Conservation (phyloP, 2,797 vertebrate genomes). For the Helostoma temminkii region DNA sequence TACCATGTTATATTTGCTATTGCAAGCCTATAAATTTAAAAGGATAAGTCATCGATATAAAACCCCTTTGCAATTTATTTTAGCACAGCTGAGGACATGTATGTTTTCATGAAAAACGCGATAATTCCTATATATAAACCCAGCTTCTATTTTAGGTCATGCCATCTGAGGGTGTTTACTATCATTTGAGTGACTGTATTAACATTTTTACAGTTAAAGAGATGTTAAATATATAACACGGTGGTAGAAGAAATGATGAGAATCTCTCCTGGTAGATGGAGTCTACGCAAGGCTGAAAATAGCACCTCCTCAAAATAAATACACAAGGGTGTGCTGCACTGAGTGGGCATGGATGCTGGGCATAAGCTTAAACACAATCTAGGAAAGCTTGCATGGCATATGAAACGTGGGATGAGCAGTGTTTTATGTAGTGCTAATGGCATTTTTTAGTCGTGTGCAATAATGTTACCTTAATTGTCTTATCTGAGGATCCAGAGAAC, state of each 20-base stretch:
- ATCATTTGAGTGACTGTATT: neutral
- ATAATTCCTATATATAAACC: too few relatives aligned
- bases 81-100: too few relatives aligned
- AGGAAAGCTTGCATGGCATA: neutral
- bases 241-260: too few relatives aligned
- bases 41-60: too few relatives aligned
- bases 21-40: too few relatives aligned
- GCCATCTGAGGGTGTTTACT: neutral
- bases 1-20: too few relatives aligned
- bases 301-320: neutral
- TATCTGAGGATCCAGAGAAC: slow-evolving; percentile 98
- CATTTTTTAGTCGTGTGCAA: neutral
- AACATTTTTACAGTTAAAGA: too few relatives aligned
- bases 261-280: too few relatives aligned
- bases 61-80: too few relatives aligned
- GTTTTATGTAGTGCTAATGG: neutral
- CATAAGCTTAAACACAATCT: neutral
- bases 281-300: too few relatives aligned
- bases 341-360: neutral
- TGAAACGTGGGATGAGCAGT: neutral
- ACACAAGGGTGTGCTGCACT: neutral
- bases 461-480: slow-evolving; percentile 94
- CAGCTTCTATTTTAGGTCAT: neutral
- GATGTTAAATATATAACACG: too few relatives aligned
- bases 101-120: too few relatives aligned